Evolutionary conservation across 1,140 invertebrate genomes (phyloP).

Genomic region (Habropoda laboriosa): DNA sequence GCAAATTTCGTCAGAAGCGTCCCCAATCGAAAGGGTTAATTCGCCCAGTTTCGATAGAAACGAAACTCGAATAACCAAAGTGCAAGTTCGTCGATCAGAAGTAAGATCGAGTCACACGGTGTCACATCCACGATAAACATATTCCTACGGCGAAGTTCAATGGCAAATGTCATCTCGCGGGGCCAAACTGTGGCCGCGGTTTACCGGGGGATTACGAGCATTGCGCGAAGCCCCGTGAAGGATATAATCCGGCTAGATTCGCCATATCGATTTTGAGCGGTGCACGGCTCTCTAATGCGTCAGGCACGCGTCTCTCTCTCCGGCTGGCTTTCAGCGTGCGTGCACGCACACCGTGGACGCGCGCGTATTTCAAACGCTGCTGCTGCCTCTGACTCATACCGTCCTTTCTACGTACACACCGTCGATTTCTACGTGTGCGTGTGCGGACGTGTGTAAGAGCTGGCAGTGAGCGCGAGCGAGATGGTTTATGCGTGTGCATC

Average conservation of each 20-base stretch:
- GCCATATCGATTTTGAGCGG: conserved; percentile 81
- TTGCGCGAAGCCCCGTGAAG: conserved; percentile 79
- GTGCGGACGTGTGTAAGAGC: background rate
- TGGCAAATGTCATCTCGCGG: conserved; percentile 49
- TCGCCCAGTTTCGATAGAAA: too few species aligned
- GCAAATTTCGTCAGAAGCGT: too few species aligned
- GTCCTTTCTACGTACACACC: background rate
- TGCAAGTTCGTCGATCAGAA: too few species aligned
- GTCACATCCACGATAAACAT: too few species aligned
- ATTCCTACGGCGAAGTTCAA: too few species aligned
- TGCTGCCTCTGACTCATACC: conserved; percentile 61
- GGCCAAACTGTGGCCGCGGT: conserved; percentile 70
- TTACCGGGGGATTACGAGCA: conserved; percentile 74
- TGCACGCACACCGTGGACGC: conserved; percentile 47
- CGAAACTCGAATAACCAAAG: too few species aligned
- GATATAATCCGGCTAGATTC: conserved; percentile 81
- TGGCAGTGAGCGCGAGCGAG: background rate
- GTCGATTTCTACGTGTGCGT: background rate
- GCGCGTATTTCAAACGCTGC: conserved; percentile 51
- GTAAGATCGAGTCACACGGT: too few species aligned
- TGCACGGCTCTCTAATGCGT: conserved; percentile 70
- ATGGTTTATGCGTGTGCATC: conserved; percentile 10
- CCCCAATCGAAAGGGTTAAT: too few species aligned
- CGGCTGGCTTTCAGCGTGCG: conserved; percentile 53
- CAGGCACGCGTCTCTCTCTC: conserved; percentile 57